Evolutionary conservation across 2,888 invertebrate species (phyloP), one percentile per base, ranked within the genome.

Genomic region (Hylaea fasciaria): DNA sequence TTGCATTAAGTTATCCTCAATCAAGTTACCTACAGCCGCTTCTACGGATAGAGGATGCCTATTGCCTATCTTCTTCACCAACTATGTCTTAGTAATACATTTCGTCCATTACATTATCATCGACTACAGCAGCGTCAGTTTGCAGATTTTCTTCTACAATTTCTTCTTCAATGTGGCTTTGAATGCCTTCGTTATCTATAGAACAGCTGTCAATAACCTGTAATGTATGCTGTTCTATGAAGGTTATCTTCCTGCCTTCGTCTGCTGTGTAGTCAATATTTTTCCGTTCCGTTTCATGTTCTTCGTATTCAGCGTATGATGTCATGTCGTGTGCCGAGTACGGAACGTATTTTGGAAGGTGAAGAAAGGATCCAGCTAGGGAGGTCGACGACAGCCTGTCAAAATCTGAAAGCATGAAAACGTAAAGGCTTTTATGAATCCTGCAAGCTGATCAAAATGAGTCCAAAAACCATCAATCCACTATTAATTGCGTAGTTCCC

Each of bases 331-430:
- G 75, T 4, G 56, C 72, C 0, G 77, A 78, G 50, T 86, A 85
- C 0, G 85, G 83, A 11, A 58, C 66, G 53, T 69, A 66, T 29
- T 61, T 62, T 0, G 85, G 80, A 0, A 85, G 63, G 0, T 52
- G 17, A 1, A 81, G 13, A 17, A 70, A 73, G 0, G 87, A 87
- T 0, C 87, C 86, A 0, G 85, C 83, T 0, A 86, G 74, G 0
- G 85, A 81, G 0, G 72, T 70, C 0, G 82, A 81, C 0, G 86
- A 87, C 3, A 70, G 72, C 16, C 78, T 74, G 10, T 43, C 37
- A n/a, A 72, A n/a, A 66, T 68, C 80, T 77, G 66, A 22, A 62
- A 57, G 47, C 10, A 8, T 35, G 45, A 48, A 32, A 12, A 11
- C 9, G 35, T 35, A 2, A 11, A 35, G 9, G 11, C 10, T 35